A percentile compares a stretch with the other conserved stretches of the same genome.
These are phyloP conservation scores for Molanna angustata DNA, from an alignment of 2,888 invertebrate species.

Conservation along the genomic window DNA sequence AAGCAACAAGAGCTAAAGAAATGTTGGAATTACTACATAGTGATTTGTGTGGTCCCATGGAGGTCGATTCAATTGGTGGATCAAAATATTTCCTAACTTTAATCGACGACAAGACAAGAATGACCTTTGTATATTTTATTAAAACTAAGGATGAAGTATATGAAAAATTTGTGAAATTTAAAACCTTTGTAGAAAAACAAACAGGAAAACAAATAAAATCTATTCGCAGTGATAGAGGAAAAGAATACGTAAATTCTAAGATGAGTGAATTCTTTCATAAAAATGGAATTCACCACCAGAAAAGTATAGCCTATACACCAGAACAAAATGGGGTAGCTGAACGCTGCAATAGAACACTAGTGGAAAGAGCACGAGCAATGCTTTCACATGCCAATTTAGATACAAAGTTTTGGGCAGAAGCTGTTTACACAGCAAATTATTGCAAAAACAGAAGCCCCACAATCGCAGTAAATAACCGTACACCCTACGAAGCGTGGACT, in stretches of 20 bases:
- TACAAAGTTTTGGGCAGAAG: background rate
- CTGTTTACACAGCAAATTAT: background rate
- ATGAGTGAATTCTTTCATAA: background rate
- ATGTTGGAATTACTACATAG: background rate
- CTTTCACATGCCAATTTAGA: background rate
- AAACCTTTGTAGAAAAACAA: background rate
- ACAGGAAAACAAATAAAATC: slow-evolving; percentile 1
- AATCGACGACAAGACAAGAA: background rate
- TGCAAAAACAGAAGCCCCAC: slow-evolving; percentile 4
- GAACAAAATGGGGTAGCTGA: slow-evolving; percentile 6
- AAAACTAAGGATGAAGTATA: background rate
- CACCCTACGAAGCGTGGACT: slow-evolving; percentile 4
- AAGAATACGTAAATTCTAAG: background rate
- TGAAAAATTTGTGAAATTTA: slow-evolving; percentile 1
- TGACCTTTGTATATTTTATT: slow-evolving; percentile 1
- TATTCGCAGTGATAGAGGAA: slow-evolving; percentile 4
- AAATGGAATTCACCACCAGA: slow-evolving; percentile 1
- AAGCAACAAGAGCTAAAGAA: background rate
- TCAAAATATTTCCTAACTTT: background rate
- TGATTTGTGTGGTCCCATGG: slow-evolving; percentile 4
- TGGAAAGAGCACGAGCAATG: slow-evolving; percentile 2
- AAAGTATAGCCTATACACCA: background rate
- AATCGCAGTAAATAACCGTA: background rate
- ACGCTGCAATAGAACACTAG: slow-evolving; percentile 1
- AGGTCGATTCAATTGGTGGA: background rate